Percentiles rank a stretch among this genome's conserved stretches.
Conservation (phyloP, 2,113 vertebrate genomes). For the Pheucticus melanocephalus region DNA sequence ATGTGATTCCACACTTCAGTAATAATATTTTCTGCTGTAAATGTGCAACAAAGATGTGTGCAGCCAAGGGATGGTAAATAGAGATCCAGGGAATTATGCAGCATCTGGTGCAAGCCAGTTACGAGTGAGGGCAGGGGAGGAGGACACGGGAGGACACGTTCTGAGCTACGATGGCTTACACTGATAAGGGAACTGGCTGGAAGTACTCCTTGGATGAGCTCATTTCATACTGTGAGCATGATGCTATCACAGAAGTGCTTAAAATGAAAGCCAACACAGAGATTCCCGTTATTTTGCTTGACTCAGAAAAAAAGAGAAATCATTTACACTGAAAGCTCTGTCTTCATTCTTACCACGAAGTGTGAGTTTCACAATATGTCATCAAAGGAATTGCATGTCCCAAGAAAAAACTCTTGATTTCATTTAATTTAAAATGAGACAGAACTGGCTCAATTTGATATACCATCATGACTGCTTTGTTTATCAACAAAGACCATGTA, state of each 20-base stretch:
- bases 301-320: not conserved
- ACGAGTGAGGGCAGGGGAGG: not conserved
- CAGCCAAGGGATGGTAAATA: not conserved
- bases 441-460: not conserved
- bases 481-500: not conserved
- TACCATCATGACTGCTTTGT: not conserved
- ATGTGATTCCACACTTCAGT: not conserved
- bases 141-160: not conserved
- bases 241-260: not conserved
- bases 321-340: not conserved
- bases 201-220: not conserved
- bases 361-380: not conserved
- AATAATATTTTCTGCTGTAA: not conserved
- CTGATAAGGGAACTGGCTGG: not conserved
- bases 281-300: not conserved
- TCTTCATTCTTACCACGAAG: not conserved
- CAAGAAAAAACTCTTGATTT: not conserved
- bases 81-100: not conserved
- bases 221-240: not conserved
- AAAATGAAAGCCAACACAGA: not conserved
- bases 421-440: not conserved
- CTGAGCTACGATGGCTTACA: rapidly evolving
- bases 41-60: not conserved
- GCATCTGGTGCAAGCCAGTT: not conserved
- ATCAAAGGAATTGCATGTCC: not conserved